A percentile compares a stretch with the other conserved stretches of the same genome.
Evolutionary conservation across 1,140 invertebrate species (phyloP).

Genomic region (Drosophila paulistorum): DNA sequence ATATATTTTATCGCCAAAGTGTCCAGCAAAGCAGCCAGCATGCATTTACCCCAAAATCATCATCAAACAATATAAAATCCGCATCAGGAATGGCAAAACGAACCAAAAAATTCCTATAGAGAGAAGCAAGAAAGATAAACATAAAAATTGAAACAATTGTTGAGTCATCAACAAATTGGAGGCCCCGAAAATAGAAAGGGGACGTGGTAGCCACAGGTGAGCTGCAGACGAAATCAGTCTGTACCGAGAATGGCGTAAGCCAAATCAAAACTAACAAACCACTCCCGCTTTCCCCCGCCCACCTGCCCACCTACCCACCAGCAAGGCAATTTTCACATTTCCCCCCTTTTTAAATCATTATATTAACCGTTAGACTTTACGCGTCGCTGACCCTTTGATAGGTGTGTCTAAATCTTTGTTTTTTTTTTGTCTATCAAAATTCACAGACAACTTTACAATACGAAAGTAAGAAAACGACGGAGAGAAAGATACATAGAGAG

Average conservation of each 20-base stretch:
- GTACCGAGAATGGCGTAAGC: constrained; percentile 51
- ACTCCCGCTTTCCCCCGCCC: constrained; percentile 12
- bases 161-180: constrained; percentile 63
- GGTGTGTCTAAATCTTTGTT: constrained; percentile 63
- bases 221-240: constrained; percentile 47
- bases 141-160: constrained; percentile 47
- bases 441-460: neutral
- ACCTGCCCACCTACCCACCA: constrained; percentile 7
- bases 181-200: constrained; percentile 14
- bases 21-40: constrained; percentile 37
- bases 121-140: constrained; percentile 17
- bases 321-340: constrained; percentile 1
- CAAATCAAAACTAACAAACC: constrained; percentile 38
- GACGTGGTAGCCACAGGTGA: constrained; percentile 54
- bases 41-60: constrained; percentile 27
- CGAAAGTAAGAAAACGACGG: neutral
- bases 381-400: constrained; percentile 63
- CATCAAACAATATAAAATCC: neutral
- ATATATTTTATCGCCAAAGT: neutral
- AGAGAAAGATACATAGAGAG: neutral
- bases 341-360: neutral
- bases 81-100: constrained; percentile 26
- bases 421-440: constrained; percentile 5
- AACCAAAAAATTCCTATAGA: neutral
- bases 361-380: constrained; percentile 45